Conservation (phyloP, 2,888 invertebrate species). For the Athalia cordata region DNA sequence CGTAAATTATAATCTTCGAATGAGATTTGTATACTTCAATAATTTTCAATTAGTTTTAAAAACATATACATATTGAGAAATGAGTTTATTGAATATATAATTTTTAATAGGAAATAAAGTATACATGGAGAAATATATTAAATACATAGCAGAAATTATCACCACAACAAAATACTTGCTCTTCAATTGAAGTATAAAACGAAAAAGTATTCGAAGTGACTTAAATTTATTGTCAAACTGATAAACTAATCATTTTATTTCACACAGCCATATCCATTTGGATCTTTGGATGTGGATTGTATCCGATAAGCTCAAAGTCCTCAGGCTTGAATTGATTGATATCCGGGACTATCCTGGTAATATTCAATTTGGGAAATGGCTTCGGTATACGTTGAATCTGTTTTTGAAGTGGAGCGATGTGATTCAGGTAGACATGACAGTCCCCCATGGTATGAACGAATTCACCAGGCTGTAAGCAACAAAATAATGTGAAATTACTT, state of each 20-base stretch:
- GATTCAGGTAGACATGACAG: conserved; percentile 95
- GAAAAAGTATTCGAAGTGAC: neutral
- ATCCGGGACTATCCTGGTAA: conserved; percentile 82
- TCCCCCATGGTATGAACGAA: conserved; percentile 97
- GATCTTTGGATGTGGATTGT: conserved; percentile 92
- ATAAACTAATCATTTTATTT: conserved; percentile 56
- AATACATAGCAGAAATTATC: conserved; percentile 16
- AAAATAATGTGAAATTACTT: conserved; percentile 35
- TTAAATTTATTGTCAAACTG: neutral
- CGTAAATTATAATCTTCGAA: conserved; percentile 19
- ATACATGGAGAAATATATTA: conserved; percentile 48
- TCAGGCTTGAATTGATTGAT: conserved; percentile 92
- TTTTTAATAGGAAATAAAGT: conserved; percentile 68
- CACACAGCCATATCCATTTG: conserved; percentile 94
- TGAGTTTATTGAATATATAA: conserved; percentile 65
- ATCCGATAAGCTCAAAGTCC: conserved; percentile 89
- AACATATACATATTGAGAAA: conserved; percentile 55
- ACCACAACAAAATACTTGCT: neutral
- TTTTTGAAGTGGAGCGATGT: conserved; percentile 86
- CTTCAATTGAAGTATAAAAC: neutral
- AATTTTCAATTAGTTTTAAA: conserved; percentile 36
- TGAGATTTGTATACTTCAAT: conserved; percentile 35
- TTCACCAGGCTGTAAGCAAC: conserved; percentile 85
- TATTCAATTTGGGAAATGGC: conserved; percentile 87
- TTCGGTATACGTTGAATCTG: conserved; percentile 88